Percentiles rank a stretch among this genome's conserved stretches.
These are phyloP conservation scores for Cantharis lateralis DNA, from an alignment of 2,888 invertebrate genomes.

Conservation along the genomic window DNA sequence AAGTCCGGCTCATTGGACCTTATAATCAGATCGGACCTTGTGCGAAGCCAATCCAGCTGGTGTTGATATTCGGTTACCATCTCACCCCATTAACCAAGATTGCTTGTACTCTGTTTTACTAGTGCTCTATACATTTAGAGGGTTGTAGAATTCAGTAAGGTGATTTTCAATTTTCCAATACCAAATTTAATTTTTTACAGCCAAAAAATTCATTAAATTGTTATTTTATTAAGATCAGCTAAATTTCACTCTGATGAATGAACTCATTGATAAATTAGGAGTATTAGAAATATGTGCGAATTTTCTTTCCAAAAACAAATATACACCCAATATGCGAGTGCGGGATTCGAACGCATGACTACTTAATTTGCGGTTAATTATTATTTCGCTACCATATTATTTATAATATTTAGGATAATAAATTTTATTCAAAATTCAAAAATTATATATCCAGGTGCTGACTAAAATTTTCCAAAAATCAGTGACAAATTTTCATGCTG, in stretches of 20 bases:
- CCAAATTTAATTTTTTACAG: background rate
- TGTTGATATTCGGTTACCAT: constrained; percentile 38
- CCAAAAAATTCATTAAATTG: background rate
- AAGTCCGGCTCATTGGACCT: constrained; percentile 40
- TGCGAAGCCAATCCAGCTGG: constrained; percentile 39
- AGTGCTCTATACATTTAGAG: constrained; percentile 29
- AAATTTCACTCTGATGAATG: too few relatives aligned
- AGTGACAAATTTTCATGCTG: too few relatives aligned
- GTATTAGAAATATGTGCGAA: background rate
- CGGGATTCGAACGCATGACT: background rate
- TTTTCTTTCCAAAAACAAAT: background rate
- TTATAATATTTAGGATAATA: background rate
- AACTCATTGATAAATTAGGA: too few relatives aligned
- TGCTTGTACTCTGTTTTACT: constrained; percentile 33
- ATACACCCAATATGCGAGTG: background rate
- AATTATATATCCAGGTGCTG: too few relatives aligned
- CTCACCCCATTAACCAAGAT: constrained; percentile 41
- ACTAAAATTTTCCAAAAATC: too few relatives aligned
- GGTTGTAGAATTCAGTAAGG: constrained; percentile 30
- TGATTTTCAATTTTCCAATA: background rate
- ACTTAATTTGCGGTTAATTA: background rate
- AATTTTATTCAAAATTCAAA: too few relatives aligned
- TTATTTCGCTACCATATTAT: background rate
- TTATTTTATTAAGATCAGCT: too few relatives aligned
- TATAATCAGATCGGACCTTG: constrained; percentile 42